Conservation (phyloP, 2,113 vertebrate species). For the Ammodytes marinus region DNA sequence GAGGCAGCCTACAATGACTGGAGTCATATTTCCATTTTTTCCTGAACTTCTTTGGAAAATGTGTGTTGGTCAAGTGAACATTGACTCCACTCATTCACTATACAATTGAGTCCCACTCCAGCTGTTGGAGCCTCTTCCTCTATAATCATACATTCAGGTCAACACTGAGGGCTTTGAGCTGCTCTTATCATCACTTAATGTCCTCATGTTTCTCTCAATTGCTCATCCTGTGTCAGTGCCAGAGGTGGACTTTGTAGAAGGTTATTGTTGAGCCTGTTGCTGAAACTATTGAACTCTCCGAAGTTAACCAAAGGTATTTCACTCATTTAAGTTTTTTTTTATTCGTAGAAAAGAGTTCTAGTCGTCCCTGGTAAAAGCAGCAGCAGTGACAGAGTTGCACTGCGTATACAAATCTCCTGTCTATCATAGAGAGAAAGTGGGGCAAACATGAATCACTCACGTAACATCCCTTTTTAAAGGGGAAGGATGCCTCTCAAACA, state of each 20-base stretch:
- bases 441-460: slow-evolving; percentile 47
- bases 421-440: slow-evolving; percentile 51
- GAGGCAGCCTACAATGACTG: background rate
- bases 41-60: slow-evolving; percentile 31
- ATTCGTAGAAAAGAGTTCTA: background rate
- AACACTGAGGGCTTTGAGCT: slow-evolving; percentile 36
- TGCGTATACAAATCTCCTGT: slow-evolving; percentile 36
- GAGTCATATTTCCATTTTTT: slow-evolving; percentile 50
- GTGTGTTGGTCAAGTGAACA: slow-evolving; percentile 50
- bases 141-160: slow-evolving; percentile 43
- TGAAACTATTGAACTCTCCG: slow-evolving; percentile 8
- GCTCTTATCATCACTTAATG: slow-evolving; percentile 15
- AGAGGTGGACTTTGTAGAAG: slow-evolving; percentile 35
- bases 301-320: slow-evolving; percentile 7
- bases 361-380: slow-evolving; percentile 11
- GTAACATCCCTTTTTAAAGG: slow-evolving; percentile 29
- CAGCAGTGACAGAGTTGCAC: background rate
- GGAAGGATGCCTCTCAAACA: slow-evolving; percentile 29
- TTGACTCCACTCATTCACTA: slow-evolving; percentile 54
- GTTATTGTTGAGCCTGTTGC: slow-evolving; percentile 37
- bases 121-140: slow-evolving; percentile 10
- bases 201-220: slow-evolving; percentile 39
- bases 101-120: slow-evolving; percentile 21
- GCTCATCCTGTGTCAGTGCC: slow-evolving; percentile 5
- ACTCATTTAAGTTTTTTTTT: slow-evolving; percentile 36